These are phyloP conservation scores for Paramisgurnus dabryanus DNA, from an alignment of 2,113 vertebrate species.

Conservation along the genomic window DNA sequence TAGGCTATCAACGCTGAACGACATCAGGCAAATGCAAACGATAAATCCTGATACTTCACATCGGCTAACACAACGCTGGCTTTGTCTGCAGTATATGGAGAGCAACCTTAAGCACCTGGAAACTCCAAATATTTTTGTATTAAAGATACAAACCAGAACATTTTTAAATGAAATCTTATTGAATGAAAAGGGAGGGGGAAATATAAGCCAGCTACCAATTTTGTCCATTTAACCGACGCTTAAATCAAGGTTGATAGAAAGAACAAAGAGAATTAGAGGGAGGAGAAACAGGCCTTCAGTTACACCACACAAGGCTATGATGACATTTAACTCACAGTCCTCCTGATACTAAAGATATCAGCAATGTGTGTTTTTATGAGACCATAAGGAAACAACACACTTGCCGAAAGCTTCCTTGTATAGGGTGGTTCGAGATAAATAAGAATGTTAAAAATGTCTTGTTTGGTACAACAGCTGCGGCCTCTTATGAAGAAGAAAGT, in stretches of 20 bases:
- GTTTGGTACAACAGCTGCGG: conserved; percentile 77
- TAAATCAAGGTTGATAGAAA: conserved; percentile 39
- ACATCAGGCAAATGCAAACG: conserved; percentile 34
- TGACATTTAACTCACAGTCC: conserved; percentile 16
- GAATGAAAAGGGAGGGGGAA: conserved; percentile 49
- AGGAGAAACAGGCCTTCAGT: conserved; percentile 21
- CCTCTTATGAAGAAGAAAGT: conserved; percentile 71
- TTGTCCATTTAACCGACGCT: conserved; percentile 34
- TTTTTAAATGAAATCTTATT: conserved; percentile 41
- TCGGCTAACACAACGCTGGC: neutral
- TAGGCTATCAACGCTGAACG: conserved; percentile 19
- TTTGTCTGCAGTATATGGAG: too few relatives aligned
- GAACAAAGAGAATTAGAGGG: conserved; percentile 25
- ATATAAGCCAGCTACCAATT: conserved; percentile 45
- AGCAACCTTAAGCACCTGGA: conserved; percentile 32
- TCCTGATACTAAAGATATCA: conserved; percentile 39
- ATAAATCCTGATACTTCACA: conserved; percentile 39
- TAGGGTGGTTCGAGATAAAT: conserved; percentile 43
- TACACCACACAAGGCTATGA: neutral
- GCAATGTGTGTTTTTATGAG: conserved; percentile 18
- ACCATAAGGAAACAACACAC: conserved; percentile 45
- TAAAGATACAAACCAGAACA: conserved; percentile 43
- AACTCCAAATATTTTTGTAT: neutral
- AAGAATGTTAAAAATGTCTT: conserved; percentile 70
- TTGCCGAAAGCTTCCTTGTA: conserved; percentile 44